phyloP scores from a whole-genome alignment of 2,113 vertebrate species.

The Pica pica region DNA sequence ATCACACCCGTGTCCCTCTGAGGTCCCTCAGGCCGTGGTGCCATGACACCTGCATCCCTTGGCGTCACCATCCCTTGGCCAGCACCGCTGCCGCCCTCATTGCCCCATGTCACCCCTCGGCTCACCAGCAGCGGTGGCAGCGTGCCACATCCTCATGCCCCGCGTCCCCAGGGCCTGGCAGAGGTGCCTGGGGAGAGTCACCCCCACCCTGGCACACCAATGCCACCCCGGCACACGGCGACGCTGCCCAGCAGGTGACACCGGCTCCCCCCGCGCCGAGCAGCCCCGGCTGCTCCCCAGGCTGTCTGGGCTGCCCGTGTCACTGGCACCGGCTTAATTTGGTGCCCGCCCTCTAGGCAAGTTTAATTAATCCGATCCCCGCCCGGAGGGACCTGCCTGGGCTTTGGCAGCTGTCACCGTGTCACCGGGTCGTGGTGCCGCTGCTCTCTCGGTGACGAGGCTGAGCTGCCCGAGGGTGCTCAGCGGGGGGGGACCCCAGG shows the following conservation, averaged over 20 bases:
- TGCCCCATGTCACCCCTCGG: not conserved
- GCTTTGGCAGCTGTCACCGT: not conserved
- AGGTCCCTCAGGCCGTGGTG: not conserved
- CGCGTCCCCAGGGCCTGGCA: not conserved
- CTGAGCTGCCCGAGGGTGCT: not conserved
- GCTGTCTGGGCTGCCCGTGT: not conserved
- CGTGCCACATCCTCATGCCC: rapidly evolving
- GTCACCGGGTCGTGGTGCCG: not conserved
- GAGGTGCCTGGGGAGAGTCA: not conserved
- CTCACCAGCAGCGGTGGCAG: not conserved
- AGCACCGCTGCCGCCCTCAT: not conserved
- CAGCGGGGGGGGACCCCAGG: rapidly evolving
- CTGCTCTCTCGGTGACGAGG: not conserved
- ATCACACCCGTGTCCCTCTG: not conserved
- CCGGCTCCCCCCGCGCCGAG: not conserved
- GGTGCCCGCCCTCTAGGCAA: not conserved
- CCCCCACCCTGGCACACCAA: not conserved
- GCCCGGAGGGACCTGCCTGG: not conserved
- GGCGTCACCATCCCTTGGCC: not conserved
- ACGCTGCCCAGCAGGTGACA: not conserved
- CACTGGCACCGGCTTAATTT: not conserved
- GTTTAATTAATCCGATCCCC: not conserved
- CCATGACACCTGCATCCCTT: not conserved
- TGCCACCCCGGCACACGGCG: rapidly evolving
- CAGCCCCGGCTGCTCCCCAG: not conserved